Conservation (phyloP, 1,140 invertebrate species). For the Rhopalosiphum padi region DNA sequence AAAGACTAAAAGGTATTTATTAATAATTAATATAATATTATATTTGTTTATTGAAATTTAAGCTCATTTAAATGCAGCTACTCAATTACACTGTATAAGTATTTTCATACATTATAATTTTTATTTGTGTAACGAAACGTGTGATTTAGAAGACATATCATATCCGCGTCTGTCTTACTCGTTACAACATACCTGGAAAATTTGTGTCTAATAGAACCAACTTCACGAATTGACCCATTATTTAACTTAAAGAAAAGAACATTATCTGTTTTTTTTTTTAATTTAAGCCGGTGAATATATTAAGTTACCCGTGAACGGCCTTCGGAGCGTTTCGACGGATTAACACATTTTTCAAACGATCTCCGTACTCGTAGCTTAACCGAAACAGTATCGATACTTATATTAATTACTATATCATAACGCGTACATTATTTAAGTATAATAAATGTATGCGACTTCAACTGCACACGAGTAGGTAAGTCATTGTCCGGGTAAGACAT, state of each 20-base stretch:
- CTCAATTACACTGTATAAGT: no score
- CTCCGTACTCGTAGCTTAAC: not conserved
- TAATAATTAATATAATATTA: not conserved
- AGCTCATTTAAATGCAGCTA: not conserved
- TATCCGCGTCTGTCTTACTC: not conserved
- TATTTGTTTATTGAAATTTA: not conserved
- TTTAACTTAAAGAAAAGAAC: not conserved
- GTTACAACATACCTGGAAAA: not conserved
- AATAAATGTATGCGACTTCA: not conserved
- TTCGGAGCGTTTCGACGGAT: not conserved
- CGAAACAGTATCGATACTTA: not conserved
- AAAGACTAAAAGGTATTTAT: conserved; percentile 65
- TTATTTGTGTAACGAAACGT: no score
- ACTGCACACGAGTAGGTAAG: not conserved
- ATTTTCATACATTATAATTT: no score
- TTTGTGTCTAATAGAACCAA: not conserved
- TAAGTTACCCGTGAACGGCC: not conserved
- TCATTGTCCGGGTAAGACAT: not conserved
- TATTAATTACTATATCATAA: not conserved
- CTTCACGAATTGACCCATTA: not conserved
- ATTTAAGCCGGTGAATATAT: no score
- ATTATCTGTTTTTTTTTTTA: not conserved
- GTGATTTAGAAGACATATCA: not conserved
- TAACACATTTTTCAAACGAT: not conserved
- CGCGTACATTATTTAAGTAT: not conserved